Conservation (phyloP, 2,888 invertebrate species). For the Boloria euphrosyne region DNA sequence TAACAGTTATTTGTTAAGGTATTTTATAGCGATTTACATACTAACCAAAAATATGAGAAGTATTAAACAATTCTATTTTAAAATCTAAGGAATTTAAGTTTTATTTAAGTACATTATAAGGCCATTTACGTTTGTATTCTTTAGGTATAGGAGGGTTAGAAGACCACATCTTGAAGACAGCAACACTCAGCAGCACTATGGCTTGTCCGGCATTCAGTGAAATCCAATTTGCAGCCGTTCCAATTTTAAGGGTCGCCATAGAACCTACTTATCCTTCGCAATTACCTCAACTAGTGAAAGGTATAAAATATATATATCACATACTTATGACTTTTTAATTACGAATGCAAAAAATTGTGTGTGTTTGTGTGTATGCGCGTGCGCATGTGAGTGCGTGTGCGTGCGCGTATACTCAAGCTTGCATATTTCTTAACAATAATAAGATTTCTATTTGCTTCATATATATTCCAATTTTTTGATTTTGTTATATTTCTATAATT, state of each 20-base stretch:
- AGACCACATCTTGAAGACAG: conserved; percentile 92
- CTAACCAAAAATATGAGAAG: too few species aligned
- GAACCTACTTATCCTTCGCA: conserved; percentile 93
- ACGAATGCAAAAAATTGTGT: too few species aligned
- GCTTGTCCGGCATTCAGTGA: conserved; percentile 95
- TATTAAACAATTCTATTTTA: too few species aligned
- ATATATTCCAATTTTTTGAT: not conserved
- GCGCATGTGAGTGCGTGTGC: too few species aligned
- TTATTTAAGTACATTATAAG: not conserved
- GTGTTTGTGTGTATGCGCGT: too few species aligned
- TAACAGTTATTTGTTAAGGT: too few species aligned
- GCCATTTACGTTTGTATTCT: conserved; percentile 33
- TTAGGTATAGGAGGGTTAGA: conserved; percentile 92
- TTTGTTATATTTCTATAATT: not conserved
- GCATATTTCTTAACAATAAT: too few species aligned
- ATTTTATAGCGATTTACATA: too few species aligned
- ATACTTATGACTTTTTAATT: too few species aligned
- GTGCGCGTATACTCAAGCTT: too few species aligned
- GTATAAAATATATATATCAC: conserved; percentile 44
- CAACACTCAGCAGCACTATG: conserved; percentile 91
- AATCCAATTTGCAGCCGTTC: conserved; percentile 88
- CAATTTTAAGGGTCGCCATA: conserved; percentile 96
- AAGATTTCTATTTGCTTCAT: not conserved
- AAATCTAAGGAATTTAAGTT: not conserved
- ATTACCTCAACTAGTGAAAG: conserved; percentile 87